Conservation (phyloP, 1,140 invertebrate species). For the Paralvinella palmiformis region DNA sequence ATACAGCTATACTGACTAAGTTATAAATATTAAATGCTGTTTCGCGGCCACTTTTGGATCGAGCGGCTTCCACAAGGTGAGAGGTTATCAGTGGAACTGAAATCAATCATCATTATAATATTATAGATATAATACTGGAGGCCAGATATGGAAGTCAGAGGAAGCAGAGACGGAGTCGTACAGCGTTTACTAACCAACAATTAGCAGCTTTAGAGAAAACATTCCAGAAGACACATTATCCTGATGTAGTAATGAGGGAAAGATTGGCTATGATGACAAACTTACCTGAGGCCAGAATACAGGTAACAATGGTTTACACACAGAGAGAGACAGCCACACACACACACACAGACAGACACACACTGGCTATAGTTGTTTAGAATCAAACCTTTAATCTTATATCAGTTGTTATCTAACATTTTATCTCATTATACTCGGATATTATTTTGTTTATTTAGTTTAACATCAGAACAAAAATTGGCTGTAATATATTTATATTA, state of each 20-base stretch:
- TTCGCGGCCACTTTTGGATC: no score
- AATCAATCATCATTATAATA: no score
- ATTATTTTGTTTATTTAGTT: neutral
- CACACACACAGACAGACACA: neutral
- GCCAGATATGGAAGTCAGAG: conserved; percentile 44
- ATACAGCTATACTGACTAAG: no score
- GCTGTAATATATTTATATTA: neutral
- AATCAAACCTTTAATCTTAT: no score
- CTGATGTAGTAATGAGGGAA: conserved; percentile 44
- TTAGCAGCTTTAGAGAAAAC: conserved; percentile 40
- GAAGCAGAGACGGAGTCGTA: conserved; percentile 31
- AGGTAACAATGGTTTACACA: conserved; percentile 29
- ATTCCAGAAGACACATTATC: conserved; percentile 44
- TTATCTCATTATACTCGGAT: neutral
- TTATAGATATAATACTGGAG: conserved; percentile 40
- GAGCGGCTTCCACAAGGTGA: no score
- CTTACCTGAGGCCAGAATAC: conserved; percentile 42
- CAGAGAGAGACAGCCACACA: neutral
- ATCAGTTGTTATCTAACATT: neutral
- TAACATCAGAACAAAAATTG: neutral
- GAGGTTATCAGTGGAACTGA: no score
- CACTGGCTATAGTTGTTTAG: neutral
- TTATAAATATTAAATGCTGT: no score
- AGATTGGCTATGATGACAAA: conserved; percentile 36
- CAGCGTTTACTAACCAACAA: conserved; percentile 42